Evolutionary conservation across 2,113 vertebrate genomes (phyloP).

Genomic region (Pseudorectes ferrugineus): DNA sequence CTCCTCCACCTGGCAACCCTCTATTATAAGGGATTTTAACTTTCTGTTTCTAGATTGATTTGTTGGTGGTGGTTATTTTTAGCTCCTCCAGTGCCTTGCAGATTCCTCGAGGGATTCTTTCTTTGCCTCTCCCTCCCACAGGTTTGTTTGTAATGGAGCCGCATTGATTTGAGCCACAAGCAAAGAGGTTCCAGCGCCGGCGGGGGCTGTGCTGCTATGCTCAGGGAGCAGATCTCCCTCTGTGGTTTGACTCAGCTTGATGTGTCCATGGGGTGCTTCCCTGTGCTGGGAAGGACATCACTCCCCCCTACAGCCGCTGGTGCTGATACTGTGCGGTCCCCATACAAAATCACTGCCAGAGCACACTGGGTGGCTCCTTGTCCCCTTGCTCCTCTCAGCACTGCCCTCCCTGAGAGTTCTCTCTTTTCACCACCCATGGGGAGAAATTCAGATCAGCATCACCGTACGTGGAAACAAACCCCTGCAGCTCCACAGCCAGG

Average conservation of each 20-base stretch:
- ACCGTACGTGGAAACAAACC: neutral
- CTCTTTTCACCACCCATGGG: neutral
- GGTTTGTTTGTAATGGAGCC: neutral
- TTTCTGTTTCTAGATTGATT: slow-evolving; percentile 10
- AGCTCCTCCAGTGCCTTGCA: neutral
- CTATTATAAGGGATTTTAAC: neutral
- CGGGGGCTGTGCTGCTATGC: accelerated
- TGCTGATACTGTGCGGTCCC: accelerated
- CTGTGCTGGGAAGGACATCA: neutral
- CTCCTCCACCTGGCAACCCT: neutral
- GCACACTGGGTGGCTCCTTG: neutral
- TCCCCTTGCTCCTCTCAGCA: neutral
- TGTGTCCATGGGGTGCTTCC: neutral
- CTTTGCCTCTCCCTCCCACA: slow-evolving; percentile 25
- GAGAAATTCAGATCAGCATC: neutral
- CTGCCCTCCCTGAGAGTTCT: neutral
- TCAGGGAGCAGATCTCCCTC: neutral
- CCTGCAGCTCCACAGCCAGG: neutral
- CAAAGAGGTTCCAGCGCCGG: accelerated
- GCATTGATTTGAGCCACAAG: neutral
- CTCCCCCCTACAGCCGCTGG: accelerated
- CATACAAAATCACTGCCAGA: neutral
- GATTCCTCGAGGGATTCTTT: slow-evolving; percentile 35
- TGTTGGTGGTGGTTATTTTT: slow-evolving; percentile 28
- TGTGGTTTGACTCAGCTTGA: neutral